These are phyloP conservation scores for Scaptomyza graminum DNA, from an alignment of 1,140 invertebrate species.

Conservation along the genomic window DNA sequence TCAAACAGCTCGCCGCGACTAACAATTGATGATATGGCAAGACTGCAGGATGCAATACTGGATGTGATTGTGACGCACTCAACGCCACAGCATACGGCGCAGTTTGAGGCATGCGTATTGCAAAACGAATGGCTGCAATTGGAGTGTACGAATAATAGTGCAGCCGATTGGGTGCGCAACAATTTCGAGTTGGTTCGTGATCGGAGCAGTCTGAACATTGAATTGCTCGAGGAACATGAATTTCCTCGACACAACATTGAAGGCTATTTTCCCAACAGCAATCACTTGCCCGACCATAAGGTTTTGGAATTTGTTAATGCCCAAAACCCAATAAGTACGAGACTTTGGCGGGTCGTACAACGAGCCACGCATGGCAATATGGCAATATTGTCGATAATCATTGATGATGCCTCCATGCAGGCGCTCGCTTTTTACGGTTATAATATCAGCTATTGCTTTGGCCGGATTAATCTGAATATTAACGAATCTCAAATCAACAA, in stretches of 20 bases:
- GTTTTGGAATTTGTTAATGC: neutral
- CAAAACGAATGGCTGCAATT: constrained; percentile 6
- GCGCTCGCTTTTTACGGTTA: neutral
- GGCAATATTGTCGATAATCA: neutral
- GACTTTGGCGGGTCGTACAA: neutral
- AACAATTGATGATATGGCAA: neutral
- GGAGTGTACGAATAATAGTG: neutral
- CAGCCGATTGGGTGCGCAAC: neutral
- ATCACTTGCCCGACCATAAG: neutral
- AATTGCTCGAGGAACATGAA: constrained; percentile 1
- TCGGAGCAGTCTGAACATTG: neutral
- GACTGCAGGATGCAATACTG: constrained; percentile 6
- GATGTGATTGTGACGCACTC: neutral
- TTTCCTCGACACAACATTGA: neutral
- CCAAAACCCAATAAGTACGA: constrained; percentile 1
- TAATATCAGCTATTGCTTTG: constrained; percentile 1
- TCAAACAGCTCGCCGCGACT: neutral
- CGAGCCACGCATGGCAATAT: neutral
- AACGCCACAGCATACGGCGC: neutral
- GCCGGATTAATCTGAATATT: neutral
- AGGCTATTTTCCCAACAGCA: constrained; percentile 2
- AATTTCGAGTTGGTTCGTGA: neutral
- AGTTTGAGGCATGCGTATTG: neutral
- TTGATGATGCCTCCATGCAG: neutral
- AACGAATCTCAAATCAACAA: neutral